phyloP scores from a whole-genome alignment of 2,888 invertebrate species.

The Drosophila paranaensis region DNA sequence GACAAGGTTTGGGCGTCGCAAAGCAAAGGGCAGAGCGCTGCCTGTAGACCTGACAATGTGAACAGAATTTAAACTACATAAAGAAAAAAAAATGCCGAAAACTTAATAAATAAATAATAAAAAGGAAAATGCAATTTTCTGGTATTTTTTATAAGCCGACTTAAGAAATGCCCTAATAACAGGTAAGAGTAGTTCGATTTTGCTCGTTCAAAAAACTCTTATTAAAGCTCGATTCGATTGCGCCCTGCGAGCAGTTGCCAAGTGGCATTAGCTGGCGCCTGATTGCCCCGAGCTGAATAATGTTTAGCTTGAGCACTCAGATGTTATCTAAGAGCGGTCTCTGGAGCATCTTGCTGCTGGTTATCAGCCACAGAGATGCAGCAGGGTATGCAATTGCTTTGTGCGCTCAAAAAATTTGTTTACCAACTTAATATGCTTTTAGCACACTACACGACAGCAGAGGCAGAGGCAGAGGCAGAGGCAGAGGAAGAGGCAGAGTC shows the following conservation, averaged over 20 bases:
- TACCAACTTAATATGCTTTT: constrained; percentile 16
- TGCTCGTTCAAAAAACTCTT: background rate
- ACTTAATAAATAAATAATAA: constrained; percentile 20
- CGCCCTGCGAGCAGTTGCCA: background rate
- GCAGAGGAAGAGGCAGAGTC: background rate
- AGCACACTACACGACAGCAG: constrained; percentile 7
- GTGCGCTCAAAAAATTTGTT: constrained; percentile 2
- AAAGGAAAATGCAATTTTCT: constrained; percentile 21
- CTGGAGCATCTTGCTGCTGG: constrained; percentile 3
- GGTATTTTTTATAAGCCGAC: constrained; percentile 9
- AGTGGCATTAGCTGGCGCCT: constrained; percentile 8
- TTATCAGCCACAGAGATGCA: background rate
- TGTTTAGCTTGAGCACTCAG: constrained; percentile 1
- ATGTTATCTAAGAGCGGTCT: background rate
- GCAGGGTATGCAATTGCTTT: constrained; percentile 10
- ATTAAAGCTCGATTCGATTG: no score
- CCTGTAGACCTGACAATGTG: constrained; percentile 11
- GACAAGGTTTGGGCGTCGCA: background rate
- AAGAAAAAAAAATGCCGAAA: background rate
- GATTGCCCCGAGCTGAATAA: background rate
- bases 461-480: background rate
- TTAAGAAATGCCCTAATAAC: background rate
- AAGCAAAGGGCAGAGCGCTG: background rate
- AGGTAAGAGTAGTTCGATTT: no score
- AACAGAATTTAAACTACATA: constrained; percentile 5